Evolutionary conservation across 2,888 invertebrate species (phyloP), one percentile per base, ranked within the genome.

Genomic region (Himalopsyche anomala): DNA sequence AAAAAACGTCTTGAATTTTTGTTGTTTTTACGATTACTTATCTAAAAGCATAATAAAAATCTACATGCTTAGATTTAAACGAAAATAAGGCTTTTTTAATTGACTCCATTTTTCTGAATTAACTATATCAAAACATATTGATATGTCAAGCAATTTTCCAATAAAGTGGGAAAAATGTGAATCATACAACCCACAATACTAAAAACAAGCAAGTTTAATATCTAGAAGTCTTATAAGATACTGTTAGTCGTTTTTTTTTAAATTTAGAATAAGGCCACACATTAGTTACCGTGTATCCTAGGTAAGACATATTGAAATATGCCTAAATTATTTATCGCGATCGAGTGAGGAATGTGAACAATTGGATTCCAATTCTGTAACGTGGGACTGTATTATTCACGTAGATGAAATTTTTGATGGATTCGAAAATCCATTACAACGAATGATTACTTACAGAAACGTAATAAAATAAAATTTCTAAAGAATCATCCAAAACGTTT

Each of bases 251-350:
- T 84, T 82, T 83, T 56, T 83, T 28, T 28, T 84, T 83, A 74
- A 74, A 74, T 81, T 83, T 74, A 85, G 74, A 51, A 45, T 88
- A 88, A 88, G 88, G 88, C 88, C 88, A 88, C 88, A 88, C 88
- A 86, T 86, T 84, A 86, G 74, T 86, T 87, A 88, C 87, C 84
- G 54, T 87, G 86, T 86, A 86, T 86, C 84, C 84, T 85, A 85
- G 36, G 36, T 74, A 81, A 81, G 54, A 38, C 38, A 55, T 82
- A 38, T 54, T 36, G 17, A 82, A 82, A 55, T 74, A 15, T 5
- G 5, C 38, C 19, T 36, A 36, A 74, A 74, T 74, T 74, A 74
- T 74, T 74, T 74, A 74, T 38, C 4, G 36, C 15, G 36, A 74
- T 28, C 36, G 36, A 51, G 51, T 15, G 5, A 51, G 51, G 15